Base-by-base conservation (phyloP, 2,797 vertebrate species). In the Rousettus madagascariensis region DNA sequence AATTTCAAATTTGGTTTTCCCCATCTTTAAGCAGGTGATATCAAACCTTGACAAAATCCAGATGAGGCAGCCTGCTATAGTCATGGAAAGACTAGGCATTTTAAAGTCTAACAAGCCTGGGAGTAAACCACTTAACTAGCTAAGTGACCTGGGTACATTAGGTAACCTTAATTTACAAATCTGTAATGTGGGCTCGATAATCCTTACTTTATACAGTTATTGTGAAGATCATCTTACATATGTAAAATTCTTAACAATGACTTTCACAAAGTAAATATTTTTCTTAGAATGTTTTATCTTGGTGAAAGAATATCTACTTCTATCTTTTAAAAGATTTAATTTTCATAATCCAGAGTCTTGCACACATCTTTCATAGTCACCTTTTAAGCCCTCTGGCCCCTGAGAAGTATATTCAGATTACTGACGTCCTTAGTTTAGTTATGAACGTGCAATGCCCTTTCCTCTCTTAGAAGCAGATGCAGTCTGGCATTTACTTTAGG, bases 391-490 rank as follows among this genome's bases (percentile, higher is more conserved):
- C 38, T 65, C 7, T 53, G 65, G 38, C 43, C 91, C 84, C 26
- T 80, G 63, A 43, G 69, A 96, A 96, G 86, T 87, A 61, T 15
- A 88, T 80, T 86, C 65, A 82, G 94, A 90, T 93, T 69, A 75
- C 59, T 53, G 13, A 84, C 84, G 11, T 66, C 91, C 90, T 94
- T 77, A 17, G 77, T 87, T 95, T 61, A 86, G 82, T 66, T 43
- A 65, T 94, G 80, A 96, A 95, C 59, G 90, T 69, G 8, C 28
- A 61, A 59, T 74, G 90, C 33, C 93, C 86, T 95, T 91, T 93
- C n/a, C 24, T 95, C 51, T 74, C 7, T 63, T 92, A 80, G 53
- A 91, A 84, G 69, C 84, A 69, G 63, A 51, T 19, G 63, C 11
- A 57, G 33, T 51, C 38, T 53, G 51, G 22, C 11, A 15, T 90